Conservation (phyloP, 2,888 invertebrate species). For the Platycheirus albimanus region DNA sequence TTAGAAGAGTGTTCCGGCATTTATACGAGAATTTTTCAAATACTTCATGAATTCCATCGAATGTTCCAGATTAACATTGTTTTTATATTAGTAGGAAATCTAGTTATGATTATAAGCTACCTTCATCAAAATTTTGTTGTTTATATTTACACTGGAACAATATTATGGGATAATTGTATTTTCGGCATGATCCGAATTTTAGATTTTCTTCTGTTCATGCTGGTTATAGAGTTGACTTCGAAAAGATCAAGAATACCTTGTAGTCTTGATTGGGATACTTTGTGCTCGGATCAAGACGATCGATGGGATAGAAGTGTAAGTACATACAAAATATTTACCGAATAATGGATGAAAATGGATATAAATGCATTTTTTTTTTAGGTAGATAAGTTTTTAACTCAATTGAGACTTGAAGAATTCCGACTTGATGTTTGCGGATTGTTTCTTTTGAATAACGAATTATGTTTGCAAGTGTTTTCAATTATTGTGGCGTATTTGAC, state of each 20-base stretch:
- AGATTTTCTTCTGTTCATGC: constrained; percentile 15
- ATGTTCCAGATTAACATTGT: constrained; percentile 1
- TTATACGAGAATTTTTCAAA: neutral
- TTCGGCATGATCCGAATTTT: constrained; percentile 12
- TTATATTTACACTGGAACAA: neutral
- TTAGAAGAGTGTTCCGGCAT: constrained; percentile 2
- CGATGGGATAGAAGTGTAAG: constrained; percentile 28
- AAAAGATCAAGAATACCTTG: constrained; percentile 13
- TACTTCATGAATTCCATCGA: neutral
- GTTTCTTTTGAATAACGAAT: constrained; percentile 17
- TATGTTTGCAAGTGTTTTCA: constrained; percentile 8
- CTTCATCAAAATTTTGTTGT: constrained; percentile 14
- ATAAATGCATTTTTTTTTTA: constrained; percentile 6
- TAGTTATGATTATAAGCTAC: constrained; percentile 28
- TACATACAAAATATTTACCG: no score
- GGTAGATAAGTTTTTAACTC: constrained; percentile 24
- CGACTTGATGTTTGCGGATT: constrained; percentile 15
- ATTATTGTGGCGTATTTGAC: constrained; percentile 27
- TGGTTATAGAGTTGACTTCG: constrained; percentile 7
- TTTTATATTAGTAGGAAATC: neutral
- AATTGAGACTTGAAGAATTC: constrained; percentile 15
- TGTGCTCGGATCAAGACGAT: constrained; percentile 2
- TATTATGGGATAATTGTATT: constrained; percentile 16
- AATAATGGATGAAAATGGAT: no score
- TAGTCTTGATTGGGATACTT: neutral